Base-by-base conservation (phyloP, 2,888 invertebrate genomes). In the Galerucella calmariensis region DNA sequence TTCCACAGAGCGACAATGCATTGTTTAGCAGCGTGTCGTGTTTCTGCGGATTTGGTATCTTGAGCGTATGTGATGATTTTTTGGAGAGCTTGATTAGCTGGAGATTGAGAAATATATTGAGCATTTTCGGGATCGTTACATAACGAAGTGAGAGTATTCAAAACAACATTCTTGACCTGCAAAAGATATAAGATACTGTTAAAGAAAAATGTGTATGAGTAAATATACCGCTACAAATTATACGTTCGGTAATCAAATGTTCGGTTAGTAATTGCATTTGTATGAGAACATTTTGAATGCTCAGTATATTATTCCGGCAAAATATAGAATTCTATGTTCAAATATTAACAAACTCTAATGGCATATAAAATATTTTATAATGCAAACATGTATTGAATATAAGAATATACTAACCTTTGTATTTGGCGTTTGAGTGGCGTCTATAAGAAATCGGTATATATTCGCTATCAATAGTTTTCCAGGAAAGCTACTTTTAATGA, bases 351-450 rank as follows among this genome's bases (percentile, higher is more conserved):
- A 27, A 27, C 27, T 4, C 27, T 1, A 27, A 2, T 27, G 35
- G 5, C 35, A 35, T 5, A 35, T 35, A 35, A 35, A 35, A 35
- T 35, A 35, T 35, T 35, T 35, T 35, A 35, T 35, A 5, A 4
- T 35, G 35, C 35, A 35, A 35, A 35, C 35, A 5, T 35, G 35
- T 35, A 5, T 35, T 35, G 5, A 35, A 20, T 16, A 41, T 20
- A 20, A 20, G 20, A 20, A 20, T 20, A 20, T 62, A 62, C 62
- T 41, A 12, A 94, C 94, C 84, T 93, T 93, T 0, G 92, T 90
- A 80, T 96, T 97, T 1, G 97, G 98, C 0, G 97, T 97, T 83
- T 98, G 97, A 2, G 97, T 96, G 24, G 95, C 93, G 88, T 98
- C 98, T 75, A 95, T 94, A 70, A 98, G 89, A 88, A 97, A 97